Evolutionary conservation across 2,797 vertebrate species (phyloP).

Genomic region (Enteromius trimaculatus): DNA sequence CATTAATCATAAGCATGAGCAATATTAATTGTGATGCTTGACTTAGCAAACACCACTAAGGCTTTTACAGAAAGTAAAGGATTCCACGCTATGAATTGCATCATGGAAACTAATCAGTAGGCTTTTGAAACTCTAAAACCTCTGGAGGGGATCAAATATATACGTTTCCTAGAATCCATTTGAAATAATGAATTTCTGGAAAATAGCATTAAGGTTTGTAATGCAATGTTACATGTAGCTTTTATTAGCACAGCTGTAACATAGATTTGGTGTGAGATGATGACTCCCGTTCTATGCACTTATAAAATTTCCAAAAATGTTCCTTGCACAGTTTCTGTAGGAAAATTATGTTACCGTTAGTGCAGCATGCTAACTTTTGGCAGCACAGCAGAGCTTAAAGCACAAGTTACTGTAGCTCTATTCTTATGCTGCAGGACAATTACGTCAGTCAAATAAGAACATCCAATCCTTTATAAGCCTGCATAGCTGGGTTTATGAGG

Average conservation of each 20-base stretch:
- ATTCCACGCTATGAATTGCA: neutral
- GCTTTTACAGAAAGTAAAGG: slow-evolving; percentile 1
- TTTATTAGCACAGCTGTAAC: neutral
- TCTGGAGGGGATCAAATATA: slow-evolving; percentile 11
- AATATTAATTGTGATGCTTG: neutral
- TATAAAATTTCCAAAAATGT: neutral
- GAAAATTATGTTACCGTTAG: neutral
- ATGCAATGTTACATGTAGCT: neutral
- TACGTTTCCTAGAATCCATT: slow-evolving; percentile 1
- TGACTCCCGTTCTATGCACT: neutral
- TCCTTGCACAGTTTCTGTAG: neutral
- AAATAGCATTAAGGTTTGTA: neutral
- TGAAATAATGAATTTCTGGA: neutral
- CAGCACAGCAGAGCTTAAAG: neutral
- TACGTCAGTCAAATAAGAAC: slow-evolving; percentile 9
- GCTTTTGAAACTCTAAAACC: neutral
- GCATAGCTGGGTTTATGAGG: slow-evolving; percentile 12
- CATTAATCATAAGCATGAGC: neutral
- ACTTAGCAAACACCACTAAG: neutral
- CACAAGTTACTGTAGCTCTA: neutral
- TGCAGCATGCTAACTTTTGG: neutral
- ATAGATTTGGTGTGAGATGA: neutral
- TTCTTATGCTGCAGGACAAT: slow-evolving; percentile 3
- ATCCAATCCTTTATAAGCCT: slow-evolving; percentile 15
- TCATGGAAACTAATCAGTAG: slow-evolving; percentile 11